phyloP scores from a whole-genome alignment of 92 coral and sea anemone genomes.

The Zoanthus solanderi region DNA sequence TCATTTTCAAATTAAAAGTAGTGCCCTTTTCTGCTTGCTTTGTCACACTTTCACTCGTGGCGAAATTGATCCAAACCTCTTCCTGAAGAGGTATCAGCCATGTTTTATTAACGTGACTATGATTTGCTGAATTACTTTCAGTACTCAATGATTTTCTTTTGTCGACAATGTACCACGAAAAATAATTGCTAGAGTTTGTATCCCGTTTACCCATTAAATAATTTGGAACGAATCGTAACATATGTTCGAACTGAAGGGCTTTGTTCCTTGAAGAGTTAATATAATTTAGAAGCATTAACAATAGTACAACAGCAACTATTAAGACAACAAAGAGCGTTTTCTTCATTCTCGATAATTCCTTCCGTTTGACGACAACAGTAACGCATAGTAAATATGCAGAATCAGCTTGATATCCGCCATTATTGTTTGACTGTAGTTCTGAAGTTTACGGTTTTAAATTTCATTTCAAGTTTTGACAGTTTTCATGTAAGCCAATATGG shows the following conservation, averaged over 20 bases:
- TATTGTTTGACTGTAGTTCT: neutral
- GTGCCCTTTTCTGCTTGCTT: neutral
- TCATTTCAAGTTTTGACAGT: too few relatives aligned
- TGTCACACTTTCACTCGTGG: slow-evolving; percentile 10
- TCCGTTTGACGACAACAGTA: neutral
- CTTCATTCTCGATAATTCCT: neutral
- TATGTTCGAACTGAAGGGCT: neutral
- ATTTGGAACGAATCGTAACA: neutral
- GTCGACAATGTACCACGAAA: neutral
- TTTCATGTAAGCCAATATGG: too few relatives aligned
- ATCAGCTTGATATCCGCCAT: neutral
- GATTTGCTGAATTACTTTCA: neutral
- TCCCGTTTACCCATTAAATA: neutral
- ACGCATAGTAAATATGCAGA: too few relatives aligned
- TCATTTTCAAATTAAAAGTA: neutral
- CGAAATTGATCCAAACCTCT: slow-evolving; percentile 21
- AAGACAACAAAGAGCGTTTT: neutral
- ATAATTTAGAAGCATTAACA: neutral
- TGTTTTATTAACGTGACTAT: neutral
- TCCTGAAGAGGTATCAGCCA: slow-evolving; percentile 27
- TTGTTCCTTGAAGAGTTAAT: neutral
- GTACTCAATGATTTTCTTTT: neutral
- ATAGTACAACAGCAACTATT: neutral
- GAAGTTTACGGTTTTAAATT: too few relatives aligned
- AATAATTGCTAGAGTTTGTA: too few relatives aligned